Base-by-base conservation (phyloP, 1,140 invertebrate species). In the Ceratosolen solmsi region DNA sequence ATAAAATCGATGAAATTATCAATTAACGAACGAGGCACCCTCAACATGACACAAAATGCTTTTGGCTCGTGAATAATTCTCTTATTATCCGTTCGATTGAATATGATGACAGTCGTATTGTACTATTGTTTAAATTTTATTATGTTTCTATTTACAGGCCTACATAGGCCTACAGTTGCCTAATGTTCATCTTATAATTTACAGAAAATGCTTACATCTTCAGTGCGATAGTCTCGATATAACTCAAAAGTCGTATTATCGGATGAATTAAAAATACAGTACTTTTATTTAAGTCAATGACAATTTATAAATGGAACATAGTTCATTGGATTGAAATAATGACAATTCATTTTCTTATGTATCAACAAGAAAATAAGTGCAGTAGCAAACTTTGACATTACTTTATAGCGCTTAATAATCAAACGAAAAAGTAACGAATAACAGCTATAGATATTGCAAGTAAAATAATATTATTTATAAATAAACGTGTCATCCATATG, bases 1-100 rank as follows among this genome's bases (percentile, higher is more conserved):
- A 82, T 82, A 71, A 71, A 82, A 78, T 78, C 71, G 60, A 54
- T 60, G 30, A 54, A 78, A 78, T 82, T 77, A 82, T 82, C 73
- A 70, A 82, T 72, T 73, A 78, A 65, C 80, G n/a, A n/a, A n/a
- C 80, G 51, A 58, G 54, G 36, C 63, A 33, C 36, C 33, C 11
- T 54, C 33, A 46, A 81, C 60, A 30, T 75, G 60, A 46, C 38
- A 58, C 70, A 70, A 77, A 82, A 58, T 68, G 27, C 49, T 20
- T 81, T 81, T 68, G 71, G 75, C 58, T 63, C 65, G 17, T 13
- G 36, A 20, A 46, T 46, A 60, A 60, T 79, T 80, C 72, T 80
- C 54, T 80, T 22, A 5, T 46, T 7, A 46, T 13, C 13, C 41
- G 5, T 46, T 13, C 41, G 41, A n/a, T n/a, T n/a, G n/a, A n/a